Evolutionary conservation across 2,113 vertebrate genomes (phyloP).

Genomic region (Hylia prasina): DNA sequence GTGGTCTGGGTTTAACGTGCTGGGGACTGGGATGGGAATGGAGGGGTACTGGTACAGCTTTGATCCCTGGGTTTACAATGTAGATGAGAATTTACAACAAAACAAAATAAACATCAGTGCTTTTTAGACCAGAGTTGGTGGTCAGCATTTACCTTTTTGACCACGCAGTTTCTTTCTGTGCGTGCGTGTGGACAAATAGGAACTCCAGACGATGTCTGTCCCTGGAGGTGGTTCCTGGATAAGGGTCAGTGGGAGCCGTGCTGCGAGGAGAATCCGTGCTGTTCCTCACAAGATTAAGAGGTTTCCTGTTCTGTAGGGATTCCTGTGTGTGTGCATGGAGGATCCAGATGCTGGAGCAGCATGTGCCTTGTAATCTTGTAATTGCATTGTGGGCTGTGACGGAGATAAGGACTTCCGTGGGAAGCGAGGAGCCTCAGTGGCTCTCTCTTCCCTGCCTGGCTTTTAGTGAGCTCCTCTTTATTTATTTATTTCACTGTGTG

Average conservation of each 20-base stretch:
- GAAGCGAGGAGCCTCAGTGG: neutral
- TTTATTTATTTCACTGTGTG: neutral
- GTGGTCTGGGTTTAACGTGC: neutral
- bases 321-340: neutral
- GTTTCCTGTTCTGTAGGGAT: neutral
- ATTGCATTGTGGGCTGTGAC: constrained; percentile 35
- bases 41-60: neutral
- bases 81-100: neutral
- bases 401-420: neutral
- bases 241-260: neutral
- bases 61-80: neutral
- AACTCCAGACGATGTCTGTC: rapidly evolving
- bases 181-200: rapidly evolving
- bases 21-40: neutral
- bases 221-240: neutral
- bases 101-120: neutral
- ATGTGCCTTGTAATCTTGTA: constrained; percentile 45
- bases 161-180: neutral
- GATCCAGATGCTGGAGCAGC: constrained; percentile 36
- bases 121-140: neutral
- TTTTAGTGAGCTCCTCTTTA: neutral
- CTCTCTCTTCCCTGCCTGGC: neutral
- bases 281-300: neutral
- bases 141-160: neutral
- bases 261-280: rapidly evolving